Conservation (phyloP, 2,888 invertebrate genomes). For the Cantharis nigra region DNA sequence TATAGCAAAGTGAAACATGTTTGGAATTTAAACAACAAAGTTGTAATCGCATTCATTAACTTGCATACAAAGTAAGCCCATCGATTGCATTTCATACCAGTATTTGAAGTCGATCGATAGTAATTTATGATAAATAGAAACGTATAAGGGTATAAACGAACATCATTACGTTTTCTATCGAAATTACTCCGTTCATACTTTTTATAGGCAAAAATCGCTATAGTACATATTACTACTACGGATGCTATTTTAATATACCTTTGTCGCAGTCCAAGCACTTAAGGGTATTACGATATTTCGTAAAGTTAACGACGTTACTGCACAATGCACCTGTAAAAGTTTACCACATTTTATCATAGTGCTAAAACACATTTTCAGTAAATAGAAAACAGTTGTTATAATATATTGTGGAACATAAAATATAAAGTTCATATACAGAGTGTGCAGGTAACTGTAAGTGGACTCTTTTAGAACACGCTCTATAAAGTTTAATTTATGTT, state of each 20-base stretch:
- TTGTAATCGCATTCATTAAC: neutral
- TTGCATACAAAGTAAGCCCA: neutral
- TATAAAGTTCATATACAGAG: neutral
- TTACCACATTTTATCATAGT: neutral
- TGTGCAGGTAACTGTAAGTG: neutral
- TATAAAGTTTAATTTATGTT: neutral
- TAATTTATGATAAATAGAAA: neutral
- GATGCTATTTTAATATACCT: neutral
- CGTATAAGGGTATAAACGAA: neutral
- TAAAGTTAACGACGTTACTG: neutral
- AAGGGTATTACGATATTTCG: neutral
- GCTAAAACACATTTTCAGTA: neutral
- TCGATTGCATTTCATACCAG: neutral
- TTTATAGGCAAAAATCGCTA: neutral
- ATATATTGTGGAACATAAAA: neutral
- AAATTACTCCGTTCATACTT: neutral
- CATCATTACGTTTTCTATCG: neutral
- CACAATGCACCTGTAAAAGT: neutral
- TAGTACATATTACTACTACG: neutral
- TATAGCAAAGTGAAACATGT: conserved; percentile 29
- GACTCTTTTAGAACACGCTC: neutral
- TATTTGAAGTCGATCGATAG: neutral
- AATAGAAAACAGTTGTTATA: neutral
- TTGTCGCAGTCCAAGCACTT: neutral
- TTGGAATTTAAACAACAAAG: conserved; percentile 28